A percentile compares a stretch with the other conserved stretches of the same genome.
These are phyloP conservation scores for Stenolophus ochropezus DNA, from an alignment of 2,888 invertebrate genomes.

Conservation along the genomic window DNA sequence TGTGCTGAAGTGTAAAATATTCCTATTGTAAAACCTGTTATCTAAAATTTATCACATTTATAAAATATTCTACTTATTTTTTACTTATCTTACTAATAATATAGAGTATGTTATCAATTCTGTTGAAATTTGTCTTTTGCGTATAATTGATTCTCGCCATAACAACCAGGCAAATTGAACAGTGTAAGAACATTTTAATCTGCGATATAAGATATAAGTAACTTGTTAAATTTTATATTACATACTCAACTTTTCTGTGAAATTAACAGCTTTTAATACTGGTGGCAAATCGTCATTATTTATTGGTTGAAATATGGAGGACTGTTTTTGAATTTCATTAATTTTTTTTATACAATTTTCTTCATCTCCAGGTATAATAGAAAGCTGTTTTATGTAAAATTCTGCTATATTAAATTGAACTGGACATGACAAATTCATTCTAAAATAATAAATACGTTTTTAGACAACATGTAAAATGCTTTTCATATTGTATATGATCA, in stretches of 20 bases:
- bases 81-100: constrained; percentile 76
- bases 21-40: constrained; percentile 33
- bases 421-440: constrained; percentile 79
- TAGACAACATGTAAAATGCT: too few relatives aligned
- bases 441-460: constrained; percentile 27
- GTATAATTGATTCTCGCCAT: constrained; percentile 77
- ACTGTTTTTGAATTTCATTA: constrained; percentile 76
- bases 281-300: not conserved
- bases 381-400: constrained; percentile 81
- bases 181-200: constrained; percentile 14
- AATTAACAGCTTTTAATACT: constrained; percentile 33
- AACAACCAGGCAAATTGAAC: constrained; percentile 75
- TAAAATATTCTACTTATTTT: constrained; percentile 64
- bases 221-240: not conserved
- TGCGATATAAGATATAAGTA: not conserved
- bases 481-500: too few relatives aligned
- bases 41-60: constrained; percentile 73
- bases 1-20: constrained; percentile 74
- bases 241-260: constrained; percentile 66
- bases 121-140: not conserved
- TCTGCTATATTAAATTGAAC: constrained; percentile 88
- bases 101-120: constrained; percentile 70
- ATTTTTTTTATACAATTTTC: constrained; percentile 72
- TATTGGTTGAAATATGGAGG: constrained; percentile 63
- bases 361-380: constrained; percentile 74